Evolutionary conservation across 2,888 invertebrate genomes (phyloP).

Genomic region (Epistrophe grossulariae): DNA sequence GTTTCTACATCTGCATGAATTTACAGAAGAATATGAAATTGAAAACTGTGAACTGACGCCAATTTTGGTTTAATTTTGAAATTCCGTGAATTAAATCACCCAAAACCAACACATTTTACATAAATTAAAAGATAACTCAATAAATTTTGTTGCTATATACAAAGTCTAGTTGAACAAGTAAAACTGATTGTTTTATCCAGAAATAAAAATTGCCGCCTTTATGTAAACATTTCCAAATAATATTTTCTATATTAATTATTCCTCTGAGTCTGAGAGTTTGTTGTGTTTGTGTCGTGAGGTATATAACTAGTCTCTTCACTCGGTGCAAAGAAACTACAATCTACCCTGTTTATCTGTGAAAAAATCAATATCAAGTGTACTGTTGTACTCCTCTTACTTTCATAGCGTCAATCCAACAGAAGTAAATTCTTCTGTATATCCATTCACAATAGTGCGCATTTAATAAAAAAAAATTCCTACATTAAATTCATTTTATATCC

Average conservation of each 20-base stretch:
- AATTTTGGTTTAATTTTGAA: background rate
- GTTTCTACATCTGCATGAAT: background rate
- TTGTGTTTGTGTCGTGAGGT: background rate
- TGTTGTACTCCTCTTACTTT: slow-evolving; percentile 28
- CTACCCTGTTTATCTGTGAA: background rate
- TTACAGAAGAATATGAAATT: background rate
- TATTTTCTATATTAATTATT: background rate
- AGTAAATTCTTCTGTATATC: slow-evolving; percentile 37
- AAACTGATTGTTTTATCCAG: background rate
- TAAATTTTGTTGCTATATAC: background rate
- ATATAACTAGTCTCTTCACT: slow-evolving; percentile 3
- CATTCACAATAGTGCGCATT: slow-evolving; percentile 77
- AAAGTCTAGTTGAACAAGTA: background rate
- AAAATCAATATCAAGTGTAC: slow-evolving; percentile 47
- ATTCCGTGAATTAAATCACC: background rate
- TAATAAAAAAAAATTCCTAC: slow-evolving; percentile 34
- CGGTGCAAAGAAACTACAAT: background rate
- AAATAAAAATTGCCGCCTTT: slow-evolving; percentile 25
- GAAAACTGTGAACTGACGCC: background rate
- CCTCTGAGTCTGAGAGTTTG: background rate
- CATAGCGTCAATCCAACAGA: background rate
- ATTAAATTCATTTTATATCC: slow-evolving; percentile 67
- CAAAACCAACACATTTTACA: background rate
- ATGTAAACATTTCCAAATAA: slow-evolving; percentile 45
- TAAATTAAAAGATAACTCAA: background rate